Conservation (phyloP, 2,113 vertebrate species). For the Cacatua alba region DNA sequence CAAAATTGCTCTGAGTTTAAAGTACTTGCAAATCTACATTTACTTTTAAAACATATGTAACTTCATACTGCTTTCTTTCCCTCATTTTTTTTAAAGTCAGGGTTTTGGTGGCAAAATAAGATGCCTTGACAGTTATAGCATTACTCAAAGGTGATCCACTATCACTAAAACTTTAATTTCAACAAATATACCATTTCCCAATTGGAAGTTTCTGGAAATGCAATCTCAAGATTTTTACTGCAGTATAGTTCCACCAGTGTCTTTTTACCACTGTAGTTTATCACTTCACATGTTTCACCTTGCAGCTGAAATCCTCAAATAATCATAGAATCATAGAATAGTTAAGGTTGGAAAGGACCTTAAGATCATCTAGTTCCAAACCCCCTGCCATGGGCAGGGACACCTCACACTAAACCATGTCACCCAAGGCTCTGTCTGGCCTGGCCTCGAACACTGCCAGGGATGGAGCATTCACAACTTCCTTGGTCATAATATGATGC, state of each 20-base stretch:
- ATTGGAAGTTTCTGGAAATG: not conserved
- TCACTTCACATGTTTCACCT: not conserved
- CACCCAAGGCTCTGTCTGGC: no score
- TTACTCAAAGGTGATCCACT: not conserved
- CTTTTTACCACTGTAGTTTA: not conserved
- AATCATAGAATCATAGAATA: no score
- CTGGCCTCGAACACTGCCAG: no score
- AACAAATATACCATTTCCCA: not conserved
- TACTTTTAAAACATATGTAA: not conserved
- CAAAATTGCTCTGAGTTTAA: not conserved
- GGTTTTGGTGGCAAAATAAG: not conserved
- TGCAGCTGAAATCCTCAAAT: not conserved
- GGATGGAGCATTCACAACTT: no score
- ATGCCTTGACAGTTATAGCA: not conserved
- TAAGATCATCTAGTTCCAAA: no score
- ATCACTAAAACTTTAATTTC: not conserved
- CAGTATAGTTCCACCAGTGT: not conserved
- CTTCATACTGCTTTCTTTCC: not conserved
- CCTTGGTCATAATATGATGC: rapidly evolving
- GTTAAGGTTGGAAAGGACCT: no score
- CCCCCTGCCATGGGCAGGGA: no score
- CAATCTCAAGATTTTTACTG: not conserved
- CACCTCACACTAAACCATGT: no score
- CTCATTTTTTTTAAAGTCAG: not conserved
- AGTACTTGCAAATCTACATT: not conserved